Base-by-base conservation (phyloP, 2,797 vertebrate species). In the Helostoma temminkii region DNA sequence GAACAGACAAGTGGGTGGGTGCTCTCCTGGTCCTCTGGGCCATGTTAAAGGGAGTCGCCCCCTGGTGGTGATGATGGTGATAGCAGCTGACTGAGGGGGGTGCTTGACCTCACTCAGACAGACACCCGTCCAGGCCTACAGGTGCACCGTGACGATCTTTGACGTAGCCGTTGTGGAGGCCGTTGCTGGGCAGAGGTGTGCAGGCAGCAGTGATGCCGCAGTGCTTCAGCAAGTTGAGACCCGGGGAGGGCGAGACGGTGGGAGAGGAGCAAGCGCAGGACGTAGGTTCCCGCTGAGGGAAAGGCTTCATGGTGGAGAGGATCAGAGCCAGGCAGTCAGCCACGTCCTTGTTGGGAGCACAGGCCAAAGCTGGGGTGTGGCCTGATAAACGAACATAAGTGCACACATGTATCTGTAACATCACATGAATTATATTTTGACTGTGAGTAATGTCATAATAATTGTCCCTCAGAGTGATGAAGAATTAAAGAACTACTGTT, bases 291-390 rank as follows among this genome's bases (percentile, higher is more conserved):
- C 96, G 96, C 88, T 95, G 95, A 75, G 97, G 95, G 94, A 98
- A 98, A 96, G 96, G 96, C 96, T 98, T 98, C 98, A 99, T 99
- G 95, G 97, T 98, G 93, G 97, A 98, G 84, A 99, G 97, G 95
- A 99, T 98, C 92, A 98, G 95, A 94, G 97, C 97, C 96, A 99
- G 95, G 93, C 97, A 99, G 93, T 98, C 96, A 6, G 97, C 97
- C 83, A 98, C 97, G 9, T 98, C 97, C 93, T 98, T 98, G 95
- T 98, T 99, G 76, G 97, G 96, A 73, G 97, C 97, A 19, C 97
- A 99, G 43, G 97, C 97, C 94, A 99, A 92, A 77, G 97, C 97
- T 69, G 97, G 97, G 87, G 97, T 98, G 91, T 96, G 96, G 93
- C 97, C 97, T 99, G 78, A 36, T 1, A 71, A 5, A 58, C 10